These are phyloP conservation scores for Camelus bactrianus DNA, from an alignment of 2,113 vertebrate genomes.

Conservation along the genomic window DNA sequence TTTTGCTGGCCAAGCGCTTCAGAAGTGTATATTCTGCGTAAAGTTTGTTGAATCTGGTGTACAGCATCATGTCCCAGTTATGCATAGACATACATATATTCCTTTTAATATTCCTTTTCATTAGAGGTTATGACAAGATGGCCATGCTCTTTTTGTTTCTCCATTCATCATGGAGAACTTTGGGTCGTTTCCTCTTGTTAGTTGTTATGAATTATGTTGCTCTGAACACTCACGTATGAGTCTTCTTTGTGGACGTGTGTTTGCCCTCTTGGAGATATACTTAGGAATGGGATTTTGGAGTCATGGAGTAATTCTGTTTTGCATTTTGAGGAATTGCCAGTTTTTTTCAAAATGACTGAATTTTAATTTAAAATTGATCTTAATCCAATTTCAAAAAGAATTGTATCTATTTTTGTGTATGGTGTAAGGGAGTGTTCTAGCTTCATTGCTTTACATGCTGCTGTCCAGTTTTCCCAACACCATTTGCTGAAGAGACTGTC, in stretches of 20 bases:
- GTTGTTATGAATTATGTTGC: background rate
- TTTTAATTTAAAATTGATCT: conserved; percentile 43
- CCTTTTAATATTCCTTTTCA: too few species aligned
- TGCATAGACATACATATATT: too few species aligned
- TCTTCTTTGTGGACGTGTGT: background rate
- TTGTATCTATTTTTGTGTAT: background rate
- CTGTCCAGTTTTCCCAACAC: too few species aligned
- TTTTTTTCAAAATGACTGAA: conserved; percentile 31
- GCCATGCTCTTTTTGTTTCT: background rate
- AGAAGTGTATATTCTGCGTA: background rate
- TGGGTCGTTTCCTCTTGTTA: background rate
- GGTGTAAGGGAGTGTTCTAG: too few species aligned
- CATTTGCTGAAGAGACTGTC: too few species aligned
- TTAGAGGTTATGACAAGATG: background rate
- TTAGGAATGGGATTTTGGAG: background rate
- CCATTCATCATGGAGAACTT: background rate
- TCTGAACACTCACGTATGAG: background rate
- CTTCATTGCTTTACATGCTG: too few species aligned
- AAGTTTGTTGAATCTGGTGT: background rate
- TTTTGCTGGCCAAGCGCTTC: background rate
- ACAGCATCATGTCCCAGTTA: too few species aligned
- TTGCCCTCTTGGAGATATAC: background rate
- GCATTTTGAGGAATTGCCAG: background rate
- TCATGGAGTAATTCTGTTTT: background rate
- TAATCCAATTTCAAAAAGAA: background rate